phyloP scores from a whole-genome alignment of 2,888 invertebrate species.

The Octonoba sinensis region DNA sequence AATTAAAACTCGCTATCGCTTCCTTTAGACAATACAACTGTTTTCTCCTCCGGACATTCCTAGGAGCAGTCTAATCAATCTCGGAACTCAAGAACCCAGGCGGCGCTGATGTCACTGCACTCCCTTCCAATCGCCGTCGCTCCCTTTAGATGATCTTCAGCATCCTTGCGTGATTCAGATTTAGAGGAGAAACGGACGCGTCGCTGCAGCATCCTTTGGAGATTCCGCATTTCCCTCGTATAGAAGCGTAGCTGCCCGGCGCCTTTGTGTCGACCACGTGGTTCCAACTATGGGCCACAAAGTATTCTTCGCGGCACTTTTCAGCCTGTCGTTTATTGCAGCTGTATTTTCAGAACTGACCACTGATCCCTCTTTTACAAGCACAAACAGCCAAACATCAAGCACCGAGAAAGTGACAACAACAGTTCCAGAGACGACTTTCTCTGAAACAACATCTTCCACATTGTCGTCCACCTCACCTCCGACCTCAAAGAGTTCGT shows the following conservation, averaged over 20 bases:
- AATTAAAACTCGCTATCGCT: no score
- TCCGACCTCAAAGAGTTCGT: background rate
- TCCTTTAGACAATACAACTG: no score
- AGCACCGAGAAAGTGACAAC: slow-evolving; percentile 13
- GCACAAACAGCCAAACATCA: background rate
- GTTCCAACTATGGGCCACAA: slow-evolving; percentile 14
- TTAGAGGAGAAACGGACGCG: slow-evolving; percentile 30
- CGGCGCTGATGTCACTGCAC: slow-evolving; percentile 7
- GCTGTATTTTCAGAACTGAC: background rate
- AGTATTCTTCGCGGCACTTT: background rate
- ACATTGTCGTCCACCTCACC: slow-evolving; percentile 10
- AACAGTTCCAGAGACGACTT: background rate
- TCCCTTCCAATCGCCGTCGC: background rate
- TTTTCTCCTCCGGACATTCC: no score
- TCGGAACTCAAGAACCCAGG: background rate
- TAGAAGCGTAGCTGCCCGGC: background rate
- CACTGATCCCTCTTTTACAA: slow-evolving; percentile 10
- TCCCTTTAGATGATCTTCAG: slow-evolving; percentile 36
- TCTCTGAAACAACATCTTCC: slow-evolving; percentile 4
- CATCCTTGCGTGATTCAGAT: slow-evolving; percentile 40
- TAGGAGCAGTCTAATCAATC: no score
- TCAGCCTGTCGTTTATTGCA: no score
- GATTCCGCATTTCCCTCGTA: slow-evolving; percentile 3
- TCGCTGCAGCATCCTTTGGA: slow-evolving; percentile 19
- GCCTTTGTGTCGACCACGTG: slow-evolving; percentile 22